A percentile compares a stretch with the other conserved stretches of the same genome.
Evolutionary conservation across 2,888 invertebrate genomes (phyloP).

Genomic region (Standfussiana lucernea): DNA sequence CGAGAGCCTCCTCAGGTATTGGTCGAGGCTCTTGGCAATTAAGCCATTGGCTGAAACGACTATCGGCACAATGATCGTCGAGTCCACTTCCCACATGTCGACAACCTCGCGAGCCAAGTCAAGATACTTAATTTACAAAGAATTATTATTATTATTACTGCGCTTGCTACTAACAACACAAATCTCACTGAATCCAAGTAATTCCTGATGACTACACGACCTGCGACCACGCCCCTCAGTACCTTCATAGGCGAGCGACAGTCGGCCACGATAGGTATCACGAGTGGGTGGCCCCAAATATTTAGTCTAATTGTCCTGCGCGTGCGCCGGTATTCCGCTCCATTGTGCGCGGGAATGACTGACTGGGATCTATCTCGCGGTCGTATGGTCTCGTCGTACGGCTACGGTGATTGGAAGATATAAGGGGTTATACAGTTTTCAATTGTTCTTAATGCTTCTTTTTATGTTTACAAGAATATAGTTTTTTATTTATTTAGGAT

Average conservation of each 20-base stretch:
- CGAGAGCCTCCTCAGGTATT: too few relatives aligned
- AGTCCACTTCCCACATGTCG: too few relatives aligned
- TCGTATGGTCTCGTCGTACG: slow-evolving; percentile 35
- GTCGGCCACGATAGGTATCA: slow-evolving; percentile 54
- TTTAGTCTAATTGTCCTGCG: slow-evolving; percentile 70
- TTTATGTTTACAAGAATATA: neutral
- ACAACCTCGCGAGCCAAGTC: too few relatives aligned
- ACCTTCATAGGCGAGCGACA: slow-evolving; percentile 50
- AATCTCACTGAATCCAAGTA: slow-evolving; percentile 14
- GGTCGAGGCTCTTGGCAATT: too few relatives aligned
- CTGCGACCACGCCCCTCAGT: slow-evolving; percentile 46
- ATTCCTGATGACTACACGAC: slow-evolving; percentile 39
- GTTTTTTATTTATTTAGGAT: too few relatives aligned
- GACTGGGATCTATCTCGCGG: slow-evolving; percentile 42
- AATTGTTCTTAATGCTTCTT: neutral
- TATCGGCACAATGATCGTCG: too few relatives aligned
- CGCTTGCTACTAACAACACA: neutral
- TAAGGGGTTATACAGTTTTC: too few relatives aligned
- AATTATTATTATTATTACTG: too few relatives aligned
- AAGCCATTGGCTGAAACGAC: too few relatives aligned
- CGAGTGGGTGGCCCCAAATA: slow-evolving; percentile 77
- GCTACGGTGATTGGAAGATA: neutral
- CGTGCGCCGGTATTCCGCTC: slow-evolving; percentile 54
- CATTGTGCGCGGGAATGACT: slow-evolving; percentile 59
- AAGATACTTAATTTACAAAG: too few relatives aligned